phyloP scores from a whole-genome alignment of 2,113 vertebrate genomes.

The Amphilophus citrinellus region DNA sequence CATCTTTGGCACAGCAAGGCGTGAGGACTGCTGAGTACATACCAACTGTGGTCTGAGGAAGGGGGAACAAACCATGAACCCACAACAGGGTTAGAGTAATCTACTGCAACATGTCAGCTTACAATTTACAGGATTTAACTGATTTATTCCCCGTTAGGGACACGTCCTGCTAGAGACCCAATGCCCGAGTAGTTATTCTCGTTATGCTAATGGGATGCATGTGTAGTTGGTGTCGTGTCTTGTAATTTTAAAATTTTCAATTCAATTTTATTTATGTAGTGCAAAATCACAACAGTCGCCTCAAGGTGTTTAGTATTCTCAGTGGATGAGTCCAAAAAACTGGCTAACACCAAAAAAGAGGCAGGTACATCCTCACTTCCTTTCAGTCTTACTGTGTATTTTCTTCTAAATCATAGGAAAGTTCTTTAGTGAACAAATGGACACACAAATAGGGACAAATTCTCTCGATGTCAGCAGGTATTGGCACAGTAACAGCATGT shows the following conservation, averaged over 20 bases:
- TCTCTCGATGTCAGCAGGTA: constrained; percentile 8
- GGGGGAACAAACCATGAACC: no score
- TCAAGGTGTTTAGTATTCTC: neutral
- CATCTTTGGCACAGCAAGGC: no score
- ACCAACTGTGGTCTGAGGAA: no score
- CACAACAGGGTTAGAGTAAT: no score
- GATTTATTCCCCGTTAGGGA: neutral
- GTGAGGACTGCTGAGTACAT: no score
- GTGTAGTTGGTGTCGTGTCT: neutral
- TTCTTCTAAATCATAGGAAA: neutral
- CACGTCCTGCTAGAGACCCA: neutral
- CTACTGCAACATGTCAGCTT: no score
- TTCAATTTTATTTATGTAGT: no score
- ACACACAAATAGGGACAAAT: neutral
- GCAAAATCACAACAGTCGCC: no score
- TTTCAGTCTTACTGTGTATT: neutral
- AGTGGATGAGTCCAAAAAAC: neutral
- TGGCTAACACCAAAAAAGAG: neutral
- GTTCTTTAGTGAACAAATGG: constrained; percentile 2
- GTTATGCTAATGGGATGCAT: neutral
- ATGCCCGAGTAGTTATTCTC: neutral
- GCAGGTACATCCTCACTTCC: neutral
- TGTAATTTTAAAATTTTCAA: no score
- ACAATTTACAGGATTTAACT: no score
- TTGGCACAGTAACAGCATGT: neutral